Conservation (phyloP, 2,888 invertebrate genomes). For the Altica lythri region DNA sequence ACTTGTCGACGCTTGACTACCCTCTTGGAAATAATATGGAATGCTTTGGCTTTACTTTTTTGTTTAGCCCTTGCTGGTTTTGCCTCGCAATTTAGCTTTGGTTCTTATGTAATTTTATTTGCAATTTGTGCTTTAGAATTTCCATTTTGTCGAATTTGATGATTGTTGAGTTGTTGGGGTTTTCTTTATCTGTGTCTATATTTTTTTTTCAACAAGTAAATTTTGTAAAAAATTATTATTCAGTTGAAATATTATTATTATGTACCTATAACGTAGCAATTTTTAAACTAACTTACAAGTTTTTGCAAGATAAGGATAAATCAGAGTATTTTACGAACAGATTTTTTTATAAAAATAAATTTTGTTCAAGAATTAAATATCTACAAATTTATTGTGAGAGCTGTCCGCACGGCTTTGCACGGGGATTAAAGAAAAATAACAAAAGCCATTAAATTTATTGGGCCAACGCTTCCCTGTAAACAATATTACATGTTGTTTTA, state of each 20-base stretch:
- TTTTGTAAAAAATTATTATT: no score
- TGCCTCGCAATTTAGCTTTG: slow-evolving; percentile 41
- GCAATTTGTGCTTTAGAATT: slow-evolving; percentile 20
- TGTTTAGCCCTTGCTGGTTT: slow-evolving; percentile 42
- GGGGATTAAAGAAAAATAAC: no score
- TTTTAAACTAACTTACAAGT: background rate
- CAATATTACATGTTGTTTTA: no score
- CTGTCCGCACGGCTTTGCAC: no score
- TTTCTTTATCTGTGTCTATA: background rate
- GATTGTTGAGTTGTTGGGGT: background rate
- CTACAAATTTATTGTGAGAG: no score
- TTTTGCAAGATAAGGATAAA: background rate
- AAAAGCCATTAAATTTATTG: no score
- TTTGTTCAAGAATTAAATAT: no score
- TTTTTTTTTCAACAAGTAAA: background rate
- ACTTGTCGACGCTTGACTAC: slow-evolving; percentile 52
- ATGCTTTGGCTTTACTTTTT: slow-evolving; percentile 48
- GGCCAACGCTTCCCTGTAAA: no score
- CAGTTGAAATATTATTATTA: background rate
- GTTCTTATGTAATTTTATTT: slow-evolving; percentile 35
- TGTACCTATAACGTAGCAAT: background rate
- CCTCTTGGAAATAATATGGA: slow-evolving; percentile 52
- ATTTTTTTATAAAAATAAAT: background rate
- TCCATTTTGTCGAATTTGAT: slow-evolving; percentile 4
- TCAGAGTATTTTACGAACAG: background rate